Percentiles rank a stretch among this genome's conserved stretches.
Conservation (phyloP, 2,113 vertebrate genomes). For the Setophaga petechia region DNA sequence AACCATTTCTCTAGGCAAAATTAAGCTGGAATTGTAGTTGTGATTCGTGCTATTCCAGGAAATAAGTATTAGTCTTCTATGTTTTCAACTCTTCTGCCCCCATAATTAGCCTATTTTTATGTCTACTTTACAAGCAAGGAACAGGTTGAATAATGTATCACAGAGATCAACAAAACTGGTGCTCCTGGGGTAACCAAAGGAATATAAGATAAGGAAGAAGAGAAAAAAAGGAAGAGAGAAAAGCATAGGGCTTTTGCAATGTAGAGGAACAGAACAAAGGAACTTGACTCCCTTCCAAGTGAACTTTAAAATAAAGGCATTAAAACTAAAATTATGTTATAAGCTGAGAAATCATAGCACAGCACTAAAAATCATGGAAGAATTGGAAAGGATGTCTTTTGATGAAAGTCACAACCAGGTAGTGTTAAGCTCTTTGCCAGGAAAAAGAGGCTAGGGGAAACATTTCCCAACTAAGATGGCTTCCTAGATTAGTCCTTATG, state of each 20-base stretch:
- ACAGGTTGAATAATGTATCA: background rate
- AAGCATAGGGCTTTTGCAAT: background rate
- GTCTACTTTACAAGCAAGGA: background rate
- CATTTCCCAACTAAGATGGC: background rate
- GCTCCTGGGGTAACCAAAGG: background rate
- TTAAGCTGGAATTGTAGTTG: background rate
- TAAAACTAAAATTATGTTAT: background rate
- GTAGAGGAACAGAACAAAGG: background rate
- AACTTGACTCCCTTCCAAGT: background rate
- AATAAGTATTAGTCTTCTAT: background rate
- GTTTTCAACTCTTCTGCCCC: background rate
- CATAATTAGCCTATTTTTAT: background rate
- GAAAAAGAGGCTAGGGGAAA: background rate
- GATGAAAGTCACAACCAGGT: background rate
- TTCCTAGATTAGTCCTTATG: background rate
- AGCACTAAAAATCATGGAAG: background rate
- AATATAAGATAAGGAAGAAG: background rate
- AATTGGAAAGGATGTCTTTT: background rate
- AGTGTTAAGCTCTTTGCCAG: background rate
- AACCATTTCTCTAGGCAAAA: background rate
- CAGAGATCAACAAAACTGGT: background rate
- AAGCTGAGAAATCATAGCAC: background rate
- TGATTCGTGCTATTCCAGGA: background rate
- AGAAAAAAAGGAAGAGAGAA: background rate
- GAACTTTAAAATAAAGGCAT: background rate